phyloP scores from a whole-genome alignment of 2,797 vertebrate genomes.

The Dendrocincla tyrannina region DNA sequence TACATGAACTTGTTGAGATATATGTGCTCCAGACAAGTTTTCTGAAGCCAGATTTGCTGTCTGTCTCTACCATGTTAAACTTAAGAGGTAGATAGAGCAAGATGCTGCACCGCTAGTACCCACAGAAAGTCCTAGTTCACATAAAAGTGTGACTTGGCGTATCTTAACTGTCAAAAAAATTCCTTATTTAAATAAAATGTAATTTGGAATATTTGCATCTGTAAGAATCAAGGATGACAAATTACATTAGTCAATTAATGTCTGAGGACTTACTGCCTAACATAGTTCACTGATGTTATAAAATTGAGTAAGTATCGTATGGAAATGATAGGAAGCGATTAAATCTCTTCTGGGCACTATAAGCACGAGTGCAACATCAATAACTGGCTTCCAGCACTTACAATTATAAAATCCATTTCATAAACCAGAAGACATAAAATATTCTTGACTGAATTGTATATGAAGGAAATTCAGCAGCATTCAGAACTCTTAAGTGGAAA shows the following conservation, averaged over 20 bases:
- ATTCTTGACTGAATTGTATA: neutral
- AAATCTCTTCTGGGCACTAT: neutral
- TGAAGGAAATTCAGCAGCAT: neutral
- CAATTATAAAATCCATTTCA: constrained; percentile 6
- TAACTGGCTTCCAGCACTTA: neutral
- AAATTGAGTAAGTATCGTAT: neutral
- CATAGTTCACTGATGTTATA: neutral
- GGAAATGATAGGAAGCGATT: neutral
- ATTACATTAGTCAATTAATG: neutral
- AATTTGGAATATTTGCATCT: neutral
- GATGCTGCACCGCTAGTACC: neutral
- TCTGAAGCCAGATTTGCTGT: neutral
- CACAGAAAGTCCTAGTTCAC: neutral
- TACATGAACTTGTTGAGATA: neutral
- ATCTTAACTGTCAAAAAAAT: neutral
- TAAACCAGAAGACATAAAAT: neutral
- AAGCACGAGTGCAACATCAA: neutral
- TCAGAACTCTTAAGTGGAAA: neutral
- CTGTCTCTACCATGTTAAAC: neutral
- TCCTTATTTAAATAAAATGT: neutral
- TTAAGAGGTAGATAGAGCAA: neutral
- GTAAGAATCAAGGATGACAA: neutral
- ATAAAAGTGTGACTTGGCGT: neutral
- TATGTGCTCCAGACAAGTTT: neutral
- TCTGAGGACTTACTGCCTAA: neutral